Percentiles rank a stretch among this genome's conserved stretches.
Evolutionary conservation across 2,797 vertebrate genomes (phyloP).

Genomic region (Tragelaphus oryx): DNA sequence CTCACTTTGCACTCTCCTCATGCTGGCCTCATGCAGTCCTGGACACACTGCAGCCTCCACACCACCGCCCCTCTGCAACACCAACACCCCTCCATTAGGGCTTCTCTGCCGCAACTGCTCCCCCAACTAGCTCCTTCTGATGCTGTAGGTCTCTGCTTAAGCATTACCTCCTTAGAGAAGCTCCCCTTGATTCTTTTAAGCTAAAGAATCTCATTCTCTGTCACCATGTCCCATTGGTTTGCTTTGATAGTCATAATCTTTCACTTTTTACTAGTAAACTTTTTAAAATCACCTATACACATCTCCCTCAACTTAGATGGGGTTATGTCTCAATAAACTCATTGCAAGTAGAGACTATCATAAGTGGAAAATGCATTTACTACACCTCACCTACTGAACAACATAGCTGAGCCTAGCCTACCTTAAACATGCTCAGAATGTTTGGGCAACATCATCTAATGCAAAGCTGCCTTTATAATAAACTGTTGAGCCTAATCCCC

Average conservation of each 20-base stretch:
- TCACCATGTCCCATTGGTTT: neutral
- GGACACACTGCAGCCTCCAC: neutral
- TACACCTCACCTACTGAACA: neutral
- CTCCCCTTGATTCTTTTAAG: neutral
- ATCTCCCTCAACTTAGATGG: neutral
- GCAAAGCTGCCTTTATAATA: neutral
- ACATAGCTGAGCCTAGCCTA: neutral
- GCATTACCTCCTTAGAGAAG: neutral
- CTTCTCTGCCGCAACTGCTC: neutral
- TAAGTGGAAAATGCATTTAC: neutral
- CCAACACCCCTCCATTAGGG: accelerated
- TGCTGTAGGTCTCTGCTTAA: neutral
- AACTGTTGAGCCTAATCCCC: neutral
- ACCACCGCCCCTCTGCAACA: accelerated
- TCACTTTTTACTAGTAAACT: neutral
- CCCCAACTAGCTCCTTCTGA: neutral
- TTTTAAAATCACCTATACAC: neutral
- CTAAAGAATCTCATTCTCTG: neutral
- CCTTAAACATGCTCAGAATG: neutral
- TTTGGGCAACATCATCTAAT: neutral
- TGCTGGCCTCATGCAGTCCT: accelerated
- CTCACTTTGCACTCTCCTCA: accelerated
- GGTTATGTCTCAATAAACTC: neutral
- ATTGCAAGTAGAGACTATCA: neutral
- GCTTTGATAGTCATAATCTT: neutral